Base-by-base conservation (phyloP, 2,113 vertebrate species). In the Misgurnus mizolepis region DNA sequence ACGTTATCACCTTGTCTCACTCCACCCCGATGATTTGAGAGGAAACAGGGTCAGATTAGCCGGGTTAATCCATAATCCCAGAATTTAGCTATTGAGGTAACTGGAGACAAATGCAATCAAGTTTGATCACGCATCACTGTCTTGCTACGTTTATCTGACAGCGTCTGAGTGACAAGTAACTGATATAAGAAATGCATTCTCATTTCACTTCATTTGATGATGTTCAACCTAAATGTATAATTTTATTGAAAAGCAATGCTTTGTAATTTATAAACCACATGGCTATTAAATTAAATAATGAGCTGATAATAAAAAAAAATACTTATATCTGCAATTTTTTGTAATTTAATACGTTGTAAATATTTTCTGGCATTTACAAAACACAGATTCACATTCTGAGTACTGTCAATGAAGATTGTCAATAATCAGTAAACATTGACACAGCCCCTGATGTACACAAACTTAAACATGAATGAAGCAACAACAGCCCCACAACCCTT, bases 61-160 rank as follows among this genome's bases (percentile, higher is more conserved):
- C 34, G 34, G 68, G 82, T 82, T 78, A 83, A 79, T 87, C 76
- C 81, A 34, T 84, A 77, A 83, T 83, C 68, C 70, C 65, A 71
- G 58, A 34, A 61, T 76, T 67, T 70, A 17, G 34, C 56, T 40
- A 58, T 71, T 55, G 49, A 22, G 71, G 60, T 70, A 79, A 81
- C 43, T 8, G 50, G 58, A 71, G 80, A 60, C 75, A 84, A 72
- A 65, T 45, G 61, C 50, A 75, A 71, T 78, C 47, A 60, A 78
- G 55, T 69, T 43, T 70, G 64, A 58, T 77, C 53, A 47, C 43
- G 60, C 69, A 47, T 67, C 49, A 11, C 39, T 60, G 70, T 58
- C 69, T 56, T 73, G 49, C 0, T 11, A 47, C 8, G 22, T 66
- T 80, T 60, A 40, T 73, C 71, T 67, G 64, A 78, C 56, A 67